These are phyloP conservation scores for Condylura cristata DNA, from an alignment of 2,113 vertebrate genomes.

Conservation along the genomic window DNA sequence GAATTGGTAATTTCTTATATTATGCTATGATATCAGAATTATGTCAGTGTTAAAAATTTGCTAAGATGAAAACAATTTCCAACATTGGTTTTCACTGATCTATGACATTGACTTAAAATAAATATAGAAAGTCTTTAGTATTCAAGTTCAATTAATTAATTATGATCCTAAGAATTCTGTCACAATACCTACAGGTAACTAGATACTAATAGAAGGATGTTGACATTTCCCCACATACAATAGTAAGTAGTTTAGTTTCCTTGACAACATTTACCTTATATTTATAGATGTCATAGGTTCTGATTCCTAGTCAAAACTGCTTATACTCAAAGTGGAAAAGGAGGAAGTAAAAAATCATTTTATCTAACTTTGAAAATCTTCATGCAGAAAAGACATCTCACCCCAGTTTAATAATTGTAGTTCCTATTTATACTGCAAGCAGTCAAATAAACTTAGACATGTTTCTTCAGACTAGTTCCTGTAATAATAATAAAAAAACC, in stretches of 20 bases:
- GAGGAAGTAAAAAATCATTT: conserved; percentile 47
- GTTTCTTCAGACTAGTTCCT: conserved; percentile 51
- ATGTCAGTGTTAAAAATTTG: not conserved
- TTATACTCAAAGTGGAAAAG: not conserved
- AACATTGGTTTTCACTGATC: not conserved
- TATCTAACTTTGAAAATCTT: not conserved
- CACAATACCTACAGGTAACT: conserved; percentile 49
- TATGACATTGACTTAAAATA: conserved; percentile 11
- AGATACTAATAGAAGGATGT: not conserved
- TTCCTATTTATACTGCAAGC: not conserved
- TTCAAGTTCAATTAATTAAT: not conserved
- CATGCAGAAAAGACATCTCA: not conserved
- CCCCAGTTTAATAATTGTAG: not conserved
- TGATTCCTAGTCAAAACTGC: not conserved
- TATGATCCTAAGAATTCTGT: not conserved
- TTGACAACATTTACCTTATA: not conserved
- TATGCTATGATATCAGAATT: not conserved
- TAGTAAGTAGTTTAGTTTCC: not conserved
- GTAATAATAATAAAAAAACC: too few species aligned
- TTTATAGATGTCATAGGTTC: not conserved
- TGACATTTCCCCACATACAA: not conserved
- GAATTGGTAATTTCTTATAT: not conserved
- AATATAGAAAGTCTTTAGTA: conserved; percentile 44
- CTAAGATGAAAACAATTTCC: conserved; percentile 21
- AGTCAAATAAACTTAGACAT: not conserved